These are phyloP conservation scores for Pterobdella sp. DNA, from an alignment of 2,888 invertebrate genomes.

Conservation along the genomic window DNA sequence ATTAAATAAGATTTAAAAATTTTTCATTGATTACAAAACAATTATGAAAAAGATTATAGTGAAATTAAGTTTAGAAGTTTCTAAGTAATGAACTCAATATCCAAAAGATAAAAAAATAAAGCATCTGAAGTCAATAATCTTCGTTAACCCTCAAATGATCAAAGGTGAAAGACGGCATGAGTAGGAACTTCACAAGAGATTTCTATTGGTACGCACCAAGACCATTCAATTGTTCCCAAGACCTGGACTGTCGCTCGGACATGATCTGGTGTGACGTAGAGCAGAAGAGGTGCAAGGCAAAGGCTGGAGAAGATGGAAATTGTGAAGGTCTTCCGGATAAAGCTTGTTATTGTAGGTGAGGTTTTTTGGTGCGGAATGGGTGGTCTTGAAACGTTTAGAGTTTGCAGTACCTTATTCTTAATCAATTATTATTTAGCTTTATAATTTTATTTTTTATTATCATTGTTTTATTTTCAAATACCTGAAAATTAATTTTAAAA, in stretches of 20 bases:
- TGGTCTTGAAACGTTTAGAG: neutral
- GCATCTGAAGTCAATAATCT: neutral
- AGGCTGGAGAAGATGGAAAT: conserved; percentile 26
- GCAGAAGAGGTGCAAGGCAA: conserved; percentile 29
- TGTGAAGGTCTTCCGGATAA: conserved; percentile 28
- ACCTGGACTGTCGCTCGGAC: conserved; percentile 24
- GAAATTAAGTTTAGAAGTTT: neutral
- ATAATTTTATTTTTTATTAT: too few relatives aligned
- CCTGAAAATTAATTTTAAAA: neutral
- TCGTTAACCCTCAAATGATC: neutral
- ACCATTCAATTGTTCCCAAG: conserved; percentile 23
- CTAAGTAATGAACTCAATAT: neutral
- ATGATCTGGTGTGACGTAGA: conserved; percentile 31
- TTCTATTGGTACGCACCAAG: conserved; percentile 30
- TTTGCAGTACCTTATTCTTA: too few relatives aligned
- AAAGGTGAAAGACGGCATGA: conserved; percentile 28
- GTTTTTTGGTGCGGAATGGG: neutral
- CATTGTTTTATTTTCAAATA: too few relatives aligned
- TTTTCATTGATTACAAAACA: neutral
- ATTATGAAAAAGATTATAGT: neutral
- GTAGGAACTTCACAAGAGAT: conserved; percentile 27
- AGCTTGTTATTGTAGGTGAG: conserved; percentile 29
- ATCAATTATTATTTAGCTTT: too few relatives aligned
- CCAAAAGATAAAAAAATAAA: neutral
- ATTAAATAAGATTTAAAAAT: too few relatives aligned